These are phyloP conservation scores for Rhyacophila evoluta DNA, from an alignment of 2,888 invertebrate species.

Conservation along the genomic window DNA sequence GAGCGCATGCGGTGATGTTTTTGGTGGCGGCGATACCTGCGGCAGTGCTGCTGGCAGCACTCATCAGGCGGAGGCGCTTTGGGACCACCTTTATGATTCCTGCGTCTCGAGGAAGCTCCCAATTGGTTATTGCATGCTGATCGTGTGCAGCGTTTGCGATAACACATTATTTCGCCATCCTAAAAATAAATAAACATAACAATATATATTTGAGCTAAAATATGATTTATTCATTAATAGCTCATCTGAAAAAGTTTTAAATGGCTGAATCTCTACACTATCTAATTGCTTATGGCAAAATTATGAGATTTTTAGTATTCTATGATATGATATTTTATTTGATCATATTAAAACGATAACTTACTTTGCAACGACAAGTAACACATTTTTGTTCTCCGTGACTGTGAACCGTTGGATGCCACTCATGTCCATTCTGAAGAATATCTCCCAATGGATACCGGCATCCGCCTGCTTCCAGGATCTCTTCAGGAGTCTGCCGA, in stretches of 20 bases:
- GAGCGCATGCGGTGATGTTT: constrained; percentile 66
- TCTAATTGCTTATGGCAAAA: too few relatives aligned
- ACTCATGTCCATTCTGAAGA: constrained; percentile 81
- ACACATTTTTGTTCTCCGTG: constrained; percentile 92
- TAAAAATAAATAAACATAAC: constrained; percentile 59
- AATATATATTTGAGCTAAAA: too few relatives aligned
- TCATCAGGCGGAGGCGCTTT: constrained; percentile 68
- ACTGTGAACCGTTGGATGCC: constrained; percentile 89
- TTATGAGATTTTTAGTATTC: too few relatives aligned
- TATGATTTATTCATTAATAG: too few relatives aligned
- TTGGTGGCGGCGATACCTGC: constrained; percentile 64
- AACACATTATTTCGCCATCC: constrained; percentile 86
- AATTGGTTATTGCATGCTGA: constrained; percentile 72
- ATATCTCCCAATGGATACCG: constrained; percentile 77
- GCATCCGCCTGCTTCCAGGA: constrained; percentile 85
- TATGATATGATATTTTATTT: too few relatives aligned
- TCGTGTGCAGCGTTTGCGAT: constrained; percentile 83
- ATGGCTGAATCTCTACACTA: too few relatives aligned
- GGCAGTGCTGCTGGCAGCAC: constrained; percentile 71
- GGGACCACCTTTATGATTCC: constrained; percentile 58
- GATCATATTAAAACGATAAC: constrained; percentile 56
- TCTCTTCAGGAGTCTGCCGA: constrained; percentile 74
- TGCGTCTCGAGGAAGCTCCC: background rate
- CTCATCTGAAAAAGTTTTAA: too few relatives aligned
- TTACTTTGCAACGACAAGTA: constrained; percentile 91